Evolutionary conservation across 2,113 vertebrate species (phyloP).

Genomic region (Sylvietta virens): DNA sequence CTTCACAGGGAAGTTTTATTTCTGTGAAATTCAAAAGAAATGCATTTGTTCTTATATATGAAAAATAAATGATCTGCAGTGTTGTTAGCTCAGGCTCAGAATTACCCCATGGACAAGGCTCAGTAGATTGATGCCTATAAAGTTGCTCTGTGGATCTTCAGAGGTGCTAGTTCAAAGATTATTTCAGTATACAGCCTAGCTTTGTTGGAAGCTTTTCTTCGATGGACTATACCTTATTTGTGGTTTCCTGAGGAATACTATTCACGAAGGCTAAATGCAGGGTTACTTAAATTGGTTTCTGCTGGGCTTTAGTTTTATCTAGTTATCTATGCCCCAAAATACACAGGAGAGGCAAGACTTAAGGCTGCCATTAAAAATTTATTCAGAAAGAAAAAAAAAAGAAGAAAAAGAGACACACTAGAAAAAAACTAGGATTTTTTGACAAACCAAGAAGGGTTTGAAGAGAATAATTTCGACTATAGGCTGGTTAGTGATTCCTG

Average conservation of each 20-base stretch:
- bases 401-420: background rate
- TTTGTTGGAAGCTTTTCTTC: slow-evolving; percentile 35
- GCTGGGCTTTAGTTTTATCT: slow-evolving; percentile 30
- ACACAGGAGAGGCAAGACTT: slow-evolving; percentile 11
- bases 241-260: slow-evolving; percentile 1
- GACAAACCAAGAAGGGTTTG: background rate
- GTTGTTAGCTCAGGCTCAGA: slow-evolving; percentile 7
- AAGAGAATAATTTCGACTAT: background rate
- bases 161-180: slow-evolving; percentile 35
- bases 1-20: background rate
- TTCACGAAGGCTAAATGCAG: slow-evolving; percentile 3
- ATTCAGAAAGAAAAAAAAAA: background rate
- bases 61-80: slow-evolving; percentile 9
- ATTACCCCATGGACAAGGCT: slow-evolving; percentile 17
- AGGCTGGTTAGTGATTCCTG: background rate
- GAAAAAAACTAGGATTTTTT: background rate
- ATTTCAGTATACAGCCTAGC: slow-evolving; percentile 31
- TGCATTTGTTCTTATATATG: background rate
- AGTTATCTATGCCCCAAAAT: slow-evolving; percentile 12
- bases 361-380: slow-evolving; percentile 37
- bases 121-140: background rate
- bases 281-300: slow-evolving; percentile 26
- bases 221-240: background rate
- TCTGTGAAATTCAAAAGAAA: background rate
- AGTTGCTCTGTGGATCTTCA: background rate